Evolutionary conservation across 2,888 invertebrate genomes (phyloP).

Genomic region (Drosophila buzzatii): DNA sequence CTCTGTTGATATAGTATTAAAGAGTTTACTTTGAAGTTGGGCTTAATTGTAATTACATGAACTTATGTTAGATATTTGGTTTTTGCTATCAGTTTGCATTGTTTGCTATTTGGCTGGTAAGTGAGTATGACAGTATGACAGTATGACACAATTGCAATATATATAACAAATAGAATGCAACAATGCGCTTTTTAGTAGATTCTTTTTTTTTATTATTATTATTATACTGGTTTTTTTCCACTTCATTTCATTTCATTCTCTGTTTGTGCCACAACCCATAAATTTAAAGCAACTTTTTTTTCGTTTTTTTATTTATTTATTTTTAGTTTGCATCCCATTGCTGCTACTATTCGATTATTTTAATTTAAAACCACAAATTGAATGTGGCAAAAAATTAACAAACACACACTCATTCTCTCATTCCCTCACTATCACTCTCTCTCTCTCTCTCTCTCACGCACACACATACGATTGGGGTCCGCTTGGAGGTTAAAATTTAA

Average conservation of each 20-base stretch:
- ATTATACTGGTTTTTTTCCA: slow-evolving; percentile 1
- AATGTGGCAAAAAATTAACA: slow-evolving; percentile 47
- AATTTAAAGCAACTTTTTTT: slow-evolving; percentile 50
- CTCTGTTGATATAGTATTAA: slow-evolving; percentile 42
- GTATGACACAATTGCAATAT: slow-evolving; percentile 52
- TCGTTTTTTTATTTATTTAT: not conserved
- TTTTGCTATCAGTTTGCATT: slow-evolving; percentile 40
- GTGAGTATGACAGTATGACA: slow-evolving; percentile 55
- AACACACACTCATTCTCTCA: not conserved
- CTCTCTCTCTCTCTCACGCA: not conserved
- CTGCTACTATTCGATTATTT: slow-evolving; percentile 60
- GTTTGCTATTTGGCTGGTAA: slow-evolving; percentile 42
- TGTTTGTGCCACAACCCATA: slow-evolving; percentile 63
- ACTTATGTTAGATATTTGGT: slow-evolving; percentile 59
- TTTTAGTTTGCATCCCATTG: slow-evolving; percentile 21
- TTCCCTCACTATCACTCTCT: not conserved
- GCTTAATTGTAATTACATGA: slow-evolving; percentile 62
- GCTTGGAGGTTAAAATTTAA: slow-evolving; percentile 44
- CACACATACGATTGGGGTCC: slow-evolving; percentile 3
- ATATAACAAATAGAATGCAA: slow-evolving; percentile 41
- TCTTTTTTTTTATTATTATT: slow-evolving; percentile 3
- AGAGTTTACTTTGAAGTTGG: slow-evolving; percentile 30
- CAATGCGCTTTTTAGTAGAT: slow-evolving; percentile 34
- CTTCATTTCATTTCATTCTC: slow-evolving; percentile 17
- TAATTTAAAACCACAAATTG: slow-evolving; percentile 68